Percentiles rank a stretch among this genome's conserved stretches.
Conservation (phyloP, 1,140 invertebrate genomes). For the Heliconius eleuchia region DNA sequence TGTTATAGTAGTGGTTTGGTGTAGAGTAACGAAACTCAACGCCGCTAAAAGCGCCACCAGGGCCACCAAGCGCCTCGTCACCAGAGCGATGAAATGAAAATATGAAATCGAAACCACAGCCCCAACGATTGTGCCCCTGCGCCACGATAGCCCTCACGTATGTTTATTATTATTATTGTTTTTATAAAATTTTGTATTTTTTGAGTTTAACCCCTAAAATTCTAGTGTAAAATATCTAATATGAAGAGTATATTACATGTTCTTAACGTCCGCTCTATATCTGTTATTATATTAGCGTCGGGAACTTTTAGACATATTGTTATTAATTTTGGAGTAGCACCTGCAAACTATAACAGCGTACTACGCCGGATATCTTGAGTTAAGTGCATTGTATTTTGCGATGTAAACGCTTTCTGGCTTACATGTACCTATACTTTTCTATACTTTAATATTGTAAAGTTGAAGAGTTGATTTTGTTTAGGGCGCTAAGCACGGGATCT, state of each 20-base stretch:
- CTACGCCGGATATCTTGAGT: neutral
- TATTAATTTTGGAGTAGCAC: neutral
- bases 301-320: slow-evolving; percentile 10
- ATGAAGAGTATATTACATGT: neutral
- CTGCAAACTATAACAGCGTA: neutral
- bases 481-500: too few species aligned
- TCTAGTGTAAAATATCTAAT: neutral
- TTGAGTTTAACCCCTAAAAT: neutral
- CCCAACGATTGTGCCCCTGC: too few species aligned
- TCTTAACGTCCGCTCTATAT: neutral
- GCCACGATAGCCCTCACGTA: too few species aligned
- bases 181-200: too few species aligned
- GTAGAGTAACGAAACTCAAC: too few species aligned
- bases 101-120: too few species aligned
- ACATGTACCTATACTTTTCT: neutral
- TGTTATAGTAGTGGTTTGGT: too few species aligned
- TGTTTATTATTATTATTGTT: too few species aligned
- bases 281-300: neutral
- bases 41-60: too few species aligned
- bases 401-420: neutral
- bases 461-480: too few species aligned
- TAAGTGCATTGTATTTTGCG: neutral
- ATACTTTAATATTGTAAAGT: neutral
- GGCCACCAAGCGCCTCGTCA: too few species aligned
- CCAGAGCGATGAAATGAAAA: too few species aligned